Percentiles rank a stretch among this genome's conserved stretches.
These are phyloP conservation scores for Cromileptes altivelis DNA, from an alignment of 2,113 vertebrate species.

Conservation along the genomic window DNA sequence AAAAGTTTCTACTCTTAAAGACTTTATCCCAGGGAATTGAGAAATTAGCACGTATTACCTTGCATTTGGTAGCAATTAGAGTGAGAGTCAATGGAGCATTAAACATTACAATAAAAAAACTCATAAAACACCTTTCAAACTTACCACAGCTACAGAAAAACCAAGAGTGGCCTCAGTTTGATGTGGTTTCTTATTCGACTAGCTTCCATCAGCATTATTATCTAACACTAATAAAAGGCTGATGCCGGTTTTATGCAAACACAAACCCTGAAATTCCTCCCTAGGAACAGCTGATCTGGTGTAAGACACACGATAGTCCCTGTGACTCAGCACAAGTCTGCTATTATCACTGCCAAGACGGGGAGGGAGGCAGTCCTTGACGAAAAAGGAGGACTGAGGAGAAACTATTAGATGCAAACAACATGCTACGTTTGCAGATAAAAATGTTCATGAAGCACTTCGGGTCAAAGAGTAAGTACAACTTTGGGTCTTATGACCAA, in stretches of 20 bases:
- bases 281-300: slow-evolving; percentile 18
- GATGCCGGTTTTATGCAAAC: neutral
- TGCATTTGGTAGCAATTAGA: slow-evolving; percentile 33
- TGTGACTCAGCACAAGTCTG: slow-evolving; percentile 37
- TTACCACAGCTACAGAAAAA: neutral
- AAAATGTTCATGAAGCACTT: neutral
- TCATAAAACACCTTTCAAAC: slow-evolving; percentile 42
- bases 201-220: neutral
- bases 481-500: too few species aligned
- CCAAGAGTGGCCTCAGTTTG: neutral
- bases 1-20: neutral
- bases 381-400: neutral
- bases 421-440: neutral
- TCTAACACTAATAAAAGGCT: neutral
- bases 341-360: slow-evolving; percentile 19
- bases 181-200: neutral
- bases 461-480: neutral
- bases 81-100: slow-evolving; percentile 16
- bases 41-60: slow-evolving; percentile 8
- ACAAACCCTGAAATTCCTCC: slow-evolving; percentile 11
- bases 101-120: slow-evolving; percentile 40
- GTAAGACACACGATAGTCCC: slow-evolving; percentile 28
- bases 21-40: neutral
- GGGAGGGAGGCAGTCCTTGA: slow-evolving; percentile 4
- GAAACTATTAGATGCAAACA: slow-evolving; percentile 3